Percentiles rank a stretch among this genome's conserved stretches.
Evolutionary conservation across 2,888 invertebrate species (phyloP).

Genomic region (Apantesis nais): DNA sequence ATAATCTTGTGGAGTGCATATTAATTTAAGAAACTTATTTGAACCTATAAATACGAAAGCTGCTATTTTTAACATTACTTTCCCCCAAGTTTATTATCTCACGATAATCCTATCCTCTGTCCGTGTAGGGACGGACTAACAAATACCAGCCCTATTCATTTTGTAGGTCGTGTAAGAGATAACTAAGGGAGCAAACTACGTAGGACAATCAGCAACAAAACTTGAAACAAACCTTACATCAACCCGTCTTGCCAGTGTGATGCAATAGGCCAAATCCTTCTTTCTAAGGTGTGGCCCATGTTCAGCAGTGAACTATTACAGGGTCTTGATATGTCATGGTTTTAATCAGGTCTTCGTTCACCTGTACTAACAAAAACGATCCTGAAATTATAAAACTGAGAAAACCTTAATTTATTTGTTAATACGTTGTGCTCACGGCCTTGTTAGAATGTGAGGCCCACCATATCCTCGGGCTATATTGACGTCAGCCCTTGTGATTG

Average conservation of each 20-base stretch:
- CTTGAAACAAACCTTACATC: too few species aligned
- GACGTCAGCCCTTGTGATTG: constrained; percentile 21
- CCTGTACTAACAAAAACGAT: not conserved
- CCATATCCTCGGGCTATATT: constrained; percentile 15
- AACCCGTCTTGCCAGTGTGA: too few species aligned
- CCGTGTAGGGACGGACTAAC: too few species aligned
- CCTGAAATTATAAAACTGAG: constrained; percentile 1
- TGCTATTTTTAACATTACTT: not conserved
- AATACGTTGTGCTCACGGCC: constrained; percentile 29
- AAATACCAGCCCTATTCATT: too few species aligned
- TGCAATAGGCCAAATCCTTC: too few species aligned
- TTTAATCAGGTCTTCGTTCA: not conserved
- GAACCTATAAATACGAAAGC: not conserved
- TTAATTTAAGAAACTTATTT: not conserved
- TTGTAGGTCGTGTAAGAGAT: too few species aligned
- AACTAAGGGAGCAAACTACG: too few species aligned
- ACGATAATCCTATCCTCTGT: too few species aligned
- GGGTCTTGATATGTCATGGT: too few species aligned
- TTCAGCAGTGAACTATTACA: too few species aligned
- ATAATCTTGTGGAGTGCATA: not conserved
- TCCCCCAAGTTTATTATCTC: not conserved
- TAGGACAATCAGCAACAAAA: too few species aligned
- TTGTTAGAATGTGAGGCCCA: constrained; percentile 26
- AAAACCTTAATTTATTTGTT: constrained; percentile 19
- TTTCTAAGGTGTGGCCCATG: too few species aligned